A percentile compares a stretch with the other conserved stretches of the same genome.
Evolutionary conservation across 2,888 invertebrate species (phyloP).

Genomic region (Pyralis farinalis): DNA sequence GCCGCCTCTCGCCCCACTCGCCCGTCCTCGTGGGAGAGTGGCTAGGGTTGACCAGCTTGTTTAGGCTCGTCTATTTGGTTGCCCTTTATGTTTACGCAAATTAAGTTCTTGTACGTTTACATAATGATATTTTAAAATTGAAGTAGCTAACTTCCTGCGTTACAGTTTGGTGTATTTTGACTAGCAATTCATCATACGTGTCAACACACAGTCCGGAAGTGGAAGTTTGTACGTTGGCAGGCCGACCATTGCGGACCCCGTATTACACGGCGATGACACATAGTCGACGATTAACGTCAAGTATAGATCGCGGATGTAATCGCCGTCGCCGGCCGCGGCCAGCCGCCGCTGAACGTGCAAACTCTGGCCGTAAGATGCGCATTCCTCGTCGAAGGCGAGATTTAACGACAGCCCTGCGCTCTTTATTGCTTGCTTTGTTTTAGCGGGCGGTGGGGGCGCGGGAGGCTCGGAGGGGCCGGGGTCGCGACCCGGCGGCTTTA

Average conservation of each 20-base stretch:
- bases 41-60: slow-evolving; percentile 33
- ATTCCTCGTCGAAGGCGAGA: slow-evolving; percentile 16
- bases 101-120: too few species aligned
- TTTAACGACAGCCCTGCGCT: slow-evolving; percentile 41
- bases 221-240: too few species aligned
- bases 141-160: too few species aligned
- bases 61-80: not conserved
- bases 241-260: too few species aligned
- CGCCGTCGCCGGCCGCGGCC: not conserved
- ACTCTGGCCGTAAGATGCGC: slow-evolving; percentile 42
- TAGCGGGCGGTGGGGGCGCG: slow-evolving; percentile 28
- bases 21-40: slow-evolving; percentile 14
- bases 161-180: too few species aligned
- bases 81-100: not conserved
- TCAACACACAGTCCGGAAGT: too few species aligned
- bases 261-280: too few species aligned
- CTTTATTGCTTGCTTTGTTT: slow-evolving; percentile 67
- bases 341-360: slow-evolving; percentile 13
- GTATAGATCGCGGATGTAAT: too few species aligned
- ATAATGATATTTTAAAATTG: too few species aligned
- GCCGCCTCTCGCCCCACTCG: slow-evolving; percentile 19
- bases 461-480: slow-evolving; percentile 23
- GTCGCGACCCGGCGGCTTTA: slow-evolving; percentile 50
- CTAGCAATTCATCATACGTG: too few species aligned
- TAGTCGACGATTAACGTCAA: too few species aligned